Percentiles rank a stretch among this genome's conserved stretches.
These are phyloP conservation scores for Rissa tridactyla DNA, from an alignment of 2,113 vertebrate species.

Conservation along the genomic window DNA sequence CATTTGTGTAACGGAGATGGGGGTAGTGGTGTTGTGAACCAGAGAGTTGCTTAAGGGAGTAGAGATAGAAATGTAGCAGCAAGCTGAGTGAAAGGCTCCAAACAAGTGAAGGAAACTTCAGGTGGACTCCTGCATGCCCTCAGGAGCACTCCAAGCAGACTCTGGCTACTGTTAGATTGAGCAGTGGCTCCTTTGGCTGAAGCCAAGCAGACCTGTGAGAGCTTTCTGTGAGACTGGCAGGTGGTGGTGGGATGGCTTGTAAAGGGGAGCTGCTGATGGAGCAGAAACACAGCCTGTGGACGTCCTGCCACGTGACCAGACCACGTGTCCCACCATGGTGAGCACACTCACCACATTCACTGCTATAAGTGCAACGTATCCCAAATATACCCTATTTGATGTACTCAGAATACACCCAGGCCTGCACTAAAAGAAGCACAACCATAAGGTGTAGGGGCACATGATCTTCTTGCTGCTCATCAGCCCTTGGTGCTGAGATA, in stretches of 20 bases:
- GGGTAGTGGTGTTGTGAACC: neutral
- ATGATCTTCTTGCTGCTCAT: neutral
- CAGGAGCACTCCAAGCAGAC: neutral
- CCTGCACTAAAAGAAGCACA: neutral
- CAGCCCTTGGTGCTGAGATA: neutral
- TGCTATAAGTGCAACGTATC: neutral
- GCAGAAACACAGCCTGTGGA: neutral
- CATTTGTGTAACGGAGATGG: neutral
- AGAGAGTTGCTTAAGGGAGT: neutral
- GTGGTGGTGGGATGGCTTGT: neutral
- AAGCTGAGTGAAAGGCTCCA: neutral
- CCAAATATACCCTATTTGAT: accelerated
- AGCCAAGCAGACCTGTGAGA: neutral
- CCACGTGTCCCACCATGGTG: accelerated
- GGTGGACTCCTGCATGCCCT: neutral
- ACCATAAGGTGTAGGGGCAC: neutral
- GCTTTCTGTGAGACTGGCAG: neutral
- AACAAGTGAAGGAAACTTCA: neutral
- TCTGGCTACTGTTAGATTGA: neutral
- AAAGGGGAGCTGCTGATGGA: neutral
- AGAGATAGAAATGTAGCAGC: neutral
- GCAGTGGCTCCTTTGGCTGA: neutral
- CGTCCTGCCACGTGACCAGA: accelerated
- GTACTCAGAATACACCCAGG: neutral
- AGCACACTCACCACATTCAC: neutral